A percentile compares a stretch with the other conserved stretches of the same genome.
These are phyloP conservation scores for Papilio glaucus DNA, from an alignment of 1,140 invertebrate species.

Conservation along the genomic window DNA sequence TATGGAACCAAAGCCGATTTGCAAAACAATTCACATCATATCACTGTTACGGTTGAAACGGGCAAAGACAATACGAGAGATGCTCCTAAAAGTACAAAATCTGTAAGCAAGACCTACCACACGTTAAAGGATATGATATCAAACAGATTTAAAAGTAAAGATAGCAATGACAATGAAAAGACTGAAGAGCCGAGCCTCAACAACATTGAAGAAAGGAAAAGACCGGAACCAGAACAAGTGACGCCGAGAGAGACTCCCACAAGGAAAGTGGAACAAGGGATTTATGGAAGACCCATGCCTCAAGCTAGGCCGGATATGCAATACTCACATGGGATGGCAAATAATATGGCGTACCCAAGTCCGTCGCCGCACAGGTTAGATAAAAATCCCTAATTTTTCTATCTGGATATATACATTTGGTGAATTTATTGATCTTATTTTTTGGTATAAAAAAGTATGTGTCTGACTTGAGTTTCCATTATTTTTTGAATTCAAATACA, in stretches of 20 bases:
- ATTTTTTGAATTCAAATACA: slow-evolving; percentile 21
- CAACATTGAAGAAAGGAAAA: slow-evolving; percentile 86
- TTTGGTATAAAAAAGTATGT: too few relatives aligned
- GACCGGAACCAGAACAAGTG: slow-evolving; percentile 78
- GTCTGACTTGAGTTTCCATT: too few relatives aligned
- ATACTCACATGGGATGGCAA: slow-evolving; percentile 65
- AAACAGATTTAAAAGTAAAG: slow-evolving; percentile 89
- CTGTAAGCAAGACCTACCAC: slow-evolving; percentile 90
- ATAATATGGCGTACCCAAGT: slow-evolving; percentile 74
- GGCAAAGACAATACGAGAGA: slow-evolving; percentile 82
- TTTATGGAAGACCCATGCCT: slow-evolving; percentile 85
- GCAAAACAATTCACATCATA: slow-evolving; percentile 77
- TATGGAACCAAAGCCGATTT: slow-evolving; percentile 67
- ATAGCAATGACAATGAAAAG: slow-evolving; percentile 80
- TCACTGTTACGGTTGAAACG: slow-evolving; percentile 82
- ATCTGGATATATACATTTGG: too few relatives aligned
- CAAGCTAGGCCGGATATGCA: slow-evolving; percentile 82
- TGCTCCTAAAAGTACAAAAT: slow-evolving; percentile 86
- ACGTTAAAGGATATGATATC: slow-evolving; percentile 94
- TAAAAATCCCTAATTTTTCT: too few relatives aligned
- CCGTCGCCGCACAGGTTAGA: slow-evolving; percentile 72
- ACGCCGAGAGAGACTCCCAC: slow-evolving; percentile 63
- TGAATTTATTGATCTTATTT: too few relatives aligned
- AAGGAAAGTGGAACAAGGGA: slow-evolving; percentile 80
- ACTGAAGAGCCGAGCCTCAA: slow-evolving; percentile 86